phyloP scores from a whole-genome alignment of 2,797 vertebrate genomes.

The Esox lucius region DNA sequence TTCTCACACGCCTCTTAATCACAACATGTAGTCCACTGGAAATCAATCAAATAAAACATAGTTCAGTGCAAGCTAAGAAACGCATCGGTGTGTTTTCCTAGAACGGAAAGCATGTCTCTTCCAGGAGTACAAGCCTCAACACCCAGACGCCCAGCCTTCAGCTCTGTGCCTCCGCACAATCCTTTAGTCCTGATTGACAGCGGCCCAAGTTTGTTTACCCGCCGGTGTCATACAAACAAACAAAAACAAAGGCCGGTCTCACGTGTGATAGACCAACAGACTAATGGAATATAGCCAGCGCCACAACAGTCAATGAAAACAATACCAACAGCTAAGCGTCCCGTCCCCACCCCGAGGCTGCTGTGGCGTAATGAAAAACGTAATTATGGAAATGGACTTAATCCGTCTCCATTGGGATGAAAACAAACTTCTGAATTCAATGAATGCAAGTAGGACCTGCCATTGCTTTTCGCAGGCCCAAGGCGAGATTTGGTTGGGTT shows the following conservation, averaged over 20 bases:
- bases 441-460: neutral
- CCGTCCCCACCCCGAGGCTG: neutral
- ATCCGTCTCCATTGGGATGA: neutral
- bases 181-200: neutral
- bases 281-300: neutral
- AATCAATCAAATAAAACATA: no score
- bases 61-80: neutral
- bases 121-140: neutral
- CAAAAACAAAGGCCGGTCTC: neutral
- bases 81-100: neutral
- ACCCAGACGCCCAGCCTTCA: neutral
- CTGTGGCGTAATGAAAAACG: neutral
- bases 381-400: neutral
- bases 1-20: no score
- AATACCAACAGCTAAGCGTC: neutral
- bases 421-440: neutral
- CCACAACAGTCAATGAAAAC: neutral
- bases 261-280: neutral
- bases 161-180: neutral
- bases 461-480: no score
- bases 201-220: neutral
- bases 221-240: neutral
- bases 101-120: neutral
- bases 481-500: no score
- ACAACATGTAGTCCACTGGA: no score